These are phyloP conservation scores for Lepidurus packardi DNA, from an alignment of 1,140 invertebrate genomes.

Conservation along the genomic window DNA sequence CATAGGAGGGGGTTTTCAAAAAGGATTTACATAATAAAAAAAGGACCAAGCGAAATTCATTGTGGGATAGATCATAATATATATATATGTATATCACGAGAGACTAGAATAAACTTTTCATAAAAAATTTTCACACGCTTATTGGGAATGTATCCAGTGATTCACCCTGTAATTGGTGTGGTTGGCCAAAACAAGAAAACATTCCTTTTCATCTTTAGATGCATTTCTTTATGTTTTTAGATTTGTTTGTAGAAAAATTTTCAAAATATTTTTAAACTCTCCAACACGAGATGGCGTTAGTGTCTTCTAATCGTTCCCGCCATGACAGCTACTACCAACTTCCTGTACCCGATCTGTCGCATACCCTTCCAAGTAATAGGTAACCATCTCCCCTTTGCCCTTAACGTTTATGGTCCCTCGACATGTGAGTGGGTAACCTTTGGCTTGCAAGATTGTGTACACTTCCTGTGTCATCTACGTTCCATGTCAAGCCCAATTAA, in stretches of 20 bases:
- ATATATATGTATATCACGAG: neutral
- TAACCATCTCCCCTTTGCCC: slow-evolving; percentile 92
- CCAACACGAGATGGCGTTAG: neutral
- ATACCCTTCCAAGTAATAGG: slow-evolving; percentile 70
- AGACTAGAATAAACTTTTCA: slow-evolving; percentile 8
- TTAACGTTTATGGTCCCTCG: slow-evolving; percentile 82
- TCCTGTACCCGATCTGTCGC: slow-evolving; percentile 34
- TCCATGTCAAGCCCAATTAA: neutral
- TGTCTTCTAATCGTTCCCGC: neutral
- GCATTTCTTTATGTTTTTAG: neutral
- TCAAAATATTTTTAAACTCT: neutral
- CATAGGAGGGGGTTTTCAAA: too few species aligned
- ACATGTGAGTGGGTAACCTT: slow-evolving; percentile 69
- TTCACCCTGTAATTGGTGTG: slow-evolving; percentile 8
- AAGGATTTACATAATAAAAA: too few species aligned
- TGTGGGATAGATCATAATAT: neutral
- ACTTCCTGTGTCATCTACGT: slow-evolving; percentile 80
- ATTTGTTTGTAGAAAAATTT: neutral
- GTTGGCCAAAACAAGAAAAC: neutral
- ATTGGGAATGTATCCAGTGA: slow-evolving; percentile 15
- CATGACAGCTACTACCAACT: neutral
- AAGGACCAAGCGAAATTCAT: too few species aligned
- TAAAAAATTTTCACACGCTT: neutral
- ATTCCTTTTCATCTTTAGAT: neutral
- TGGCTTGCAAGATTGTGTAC: slow-evolving; percentile 64